phyloP scores from a whole-genome alignment of 2,888 invertebrate species.

The Acronicta psi region DNA sequence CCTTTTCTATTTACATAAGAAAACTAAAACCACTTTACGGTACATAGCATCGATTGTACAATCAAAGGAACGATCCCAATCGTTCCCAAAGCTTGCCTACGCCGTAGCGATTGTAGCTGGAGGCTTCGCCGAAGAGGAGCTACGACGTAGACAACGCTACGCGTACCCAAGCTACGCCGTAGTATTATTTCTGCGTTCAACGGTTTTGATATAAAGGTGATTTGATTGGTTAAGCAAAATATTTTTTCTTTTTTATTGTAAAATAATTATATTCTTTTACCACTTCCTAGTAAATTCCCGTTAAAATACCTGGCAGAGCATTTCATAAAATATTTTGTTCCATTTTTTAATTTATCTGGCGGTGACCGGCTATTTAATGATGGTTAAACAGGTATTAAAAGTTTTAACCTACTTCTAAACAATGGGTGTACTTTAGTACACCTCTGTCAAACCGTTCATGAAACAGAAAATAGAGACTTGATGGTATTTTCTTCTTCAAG shows the following conservation, averaged over 20 bases:
- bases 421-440: too few relatives aligned
- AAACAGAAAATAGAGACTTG: too few relatives aligned
- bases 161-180: not conserved
- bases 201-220: not conserved
- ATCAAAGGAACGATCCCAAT: conserved; percentile 43
- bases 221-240: conserved; percentile 1
- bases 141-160: conserved; percentile 40
- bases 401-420: too few relatives aligned
- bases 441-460: too few relatives aligned
- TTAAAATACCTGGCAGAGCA: too few relatives aligned
- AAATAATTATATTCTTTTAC: too few relatives aligned
- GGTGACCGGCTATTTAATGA: too few relatives aligned
- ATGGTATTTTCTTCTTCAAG: too few relatives aligned
- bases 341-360: too few relatives aligned
- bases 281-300: too few relatives aligned
- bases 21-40: conserved; percentile 34
- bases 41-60: conserved; percentile 41
- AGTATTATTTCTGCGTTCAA: conserved; percentile 31
- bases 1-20: conserved; percentile 21
- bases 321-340: too few relatives aligned
- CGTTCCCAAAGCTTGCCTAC: conserved; percentile 37
- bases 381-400: too few relatives aligned
- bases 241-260: not conserved
- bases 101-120: conserved; percentile 44
- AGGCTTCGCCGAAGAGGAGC: conserved; percentile 44